Conservation (phyloP, 2,113 vertebrate species). For the Myotis lucifugus region DNA sequence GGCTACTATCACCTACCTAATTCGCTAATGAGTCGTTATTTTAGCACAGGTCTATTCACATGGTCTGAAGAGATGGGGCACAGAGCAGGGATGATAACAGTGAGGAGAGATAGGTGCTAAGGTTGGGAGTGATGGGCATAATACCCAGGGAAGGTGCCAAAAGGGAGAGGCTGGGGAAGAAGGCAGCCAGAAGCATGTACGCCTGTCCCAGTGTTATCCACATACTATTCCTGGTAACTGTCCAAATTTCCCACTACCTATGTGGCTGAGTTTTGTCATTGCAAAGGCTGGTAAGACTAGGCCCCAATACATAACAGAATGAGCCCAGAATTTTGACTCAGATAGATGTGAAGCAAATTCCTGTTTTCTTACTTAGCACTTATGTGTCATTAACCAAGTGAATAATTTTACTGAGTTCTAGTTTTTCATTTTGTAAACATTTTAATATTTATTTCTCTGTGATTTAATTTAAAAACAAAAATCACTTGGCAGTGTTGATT, state of each 20-base stretch:
- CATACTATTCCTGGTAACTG: neutral
- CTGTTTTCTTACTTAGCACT: neutral
- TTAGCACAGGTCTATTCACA: neutral
- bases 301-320: neutral
- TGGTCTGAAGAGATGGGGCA: neutral
- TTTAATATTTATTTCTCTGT: neutral
- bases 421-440: neutral
- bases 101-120: neutral
- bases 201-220: too few species aligned
- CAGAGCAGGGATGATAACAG: neutral
- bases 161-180: neutral
- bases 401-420: neutral
- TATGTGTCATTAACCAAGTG: neutral
- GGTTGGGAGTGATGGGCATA: neutral
- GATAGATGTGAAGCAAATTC: neutral
- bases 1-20: neutral
- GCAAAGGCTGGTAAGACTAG: neutral
- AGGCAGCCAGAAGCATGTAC: neutral
- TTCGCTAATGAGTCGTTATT: neutral
- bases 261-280: neutral
- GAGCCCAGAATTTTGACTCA: neutral
- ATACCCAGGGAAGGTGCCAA: neutral
- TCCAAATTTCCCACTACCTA: neutral
- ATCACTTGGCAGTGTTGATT: neutral
- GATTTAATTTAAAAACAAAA: neutral